Conservation (phyloP, 2,888 invertebrate species). For the Coelopa pilipes region DNA sequence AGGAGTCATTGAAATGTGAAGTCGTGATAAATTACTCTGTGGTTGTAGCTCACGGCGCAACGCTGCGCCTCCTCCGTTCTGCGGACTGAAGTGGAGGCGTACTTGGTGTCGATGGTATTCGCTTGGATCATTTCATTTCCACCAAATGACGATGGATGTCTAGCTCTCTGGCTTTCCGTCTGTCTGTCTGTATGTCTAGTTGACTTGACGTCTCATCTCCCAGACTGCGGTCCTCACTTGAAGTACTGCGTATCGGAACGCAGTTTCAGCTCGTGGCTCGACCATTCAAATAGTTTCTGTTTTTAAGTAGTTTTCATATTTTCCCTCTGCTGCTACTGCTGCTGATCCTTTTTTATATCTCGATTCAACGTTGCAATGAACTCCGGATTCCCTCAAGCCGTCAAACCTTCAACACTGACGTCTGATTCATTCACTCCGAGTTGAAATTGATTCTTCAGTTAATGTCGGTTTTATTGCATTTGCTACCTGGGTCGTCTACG, state of each 20-base stretch:
- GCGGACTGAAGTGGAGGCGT: not conserved
- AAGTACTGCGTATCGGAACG: slow-evolving; percentile 13
- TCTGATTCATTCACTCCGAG: slow-evolving; percentile 1
- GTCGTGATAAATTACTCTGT: slow-evolving; percentile 46
- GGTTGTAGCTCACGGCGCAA: slow-evolving; percentile 30
- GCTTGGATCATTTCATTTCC: not conserved
- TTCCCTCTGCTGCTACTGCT: not conserved
- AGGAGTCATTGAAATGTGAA: slow-evolving; percentile 48
- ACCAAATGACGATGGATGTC: not conserved
- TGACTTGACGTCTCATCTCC: too few species aligned
- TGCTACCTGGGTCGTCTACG: slow-evolving; percentile 9
- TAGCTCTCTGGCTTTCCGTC: too few species aligned
- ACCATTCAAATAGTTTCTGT: slow-evolving; percentile 2
- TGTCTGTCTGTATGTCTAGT: not conserved
- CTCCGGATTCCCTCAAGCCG: not conserved
- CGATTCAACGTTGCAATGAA: not conserved
- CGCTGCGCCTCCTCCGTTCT: too few species aligned
- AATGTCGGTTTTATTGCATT: slow-evolving; percentile 28
- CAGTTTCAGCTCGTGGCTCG: not conserved
- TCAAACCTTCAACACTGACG: not conserved
- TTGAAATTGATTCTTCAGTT: slow-evolving; percentile 26
- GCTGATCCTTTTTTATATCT: slow-evolving; percentile 6
- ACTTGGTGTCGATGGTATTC: too few species aligned
- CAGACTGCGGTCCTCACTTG: too few species aligned
- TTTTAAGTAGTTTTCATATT: slow-evolving; percentile 19